A percentile compares a stretch with the other conserved stretches of the same genome.
Conservation (phyloP, 2,113 vertebrate species). For the Pipa parva region DNA sequence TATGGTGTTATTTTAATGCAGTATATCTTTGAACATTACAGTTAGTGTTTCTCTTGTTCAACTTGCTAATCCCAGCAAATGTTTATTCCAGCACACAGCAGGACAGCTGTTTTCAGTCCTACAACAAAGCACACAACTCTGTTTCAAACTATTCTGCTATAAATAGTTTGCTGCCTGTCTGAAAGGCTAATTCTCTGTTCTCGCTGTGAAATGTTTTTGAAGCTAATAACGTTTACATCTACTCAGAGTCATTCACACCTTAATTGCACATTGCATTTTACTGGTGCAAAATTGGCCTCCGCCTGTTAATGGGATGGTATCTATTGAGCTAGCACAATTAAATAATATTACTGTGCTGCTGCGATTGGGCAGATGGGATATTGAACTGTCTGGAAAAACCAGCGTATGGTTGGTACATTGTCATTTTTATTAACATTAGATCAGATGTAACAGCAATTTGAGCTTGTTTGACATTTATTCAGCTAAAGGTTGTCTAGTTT, state of each 20-base stretch:
- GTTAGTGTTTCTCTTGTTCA: conserved; percentile 23
- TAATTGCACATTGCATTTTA: conserved; percentile 21
- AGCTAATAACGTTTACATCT: conserved; percentile 26
- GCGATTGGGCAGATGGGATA: background rate
- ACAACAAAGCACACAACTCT: conserved; percentile 26
- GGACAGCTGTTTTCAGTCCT: conserved; percentile 27
- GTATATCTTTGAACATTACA: conserved; percentile 32
- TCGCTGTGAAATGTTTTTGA: conserved; percentile 17
- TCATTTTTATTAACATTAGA: too few species aligned
- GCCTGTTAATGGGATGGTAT: conserved; percentile 5
- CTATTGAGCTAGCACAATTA: conserved; percentile 6
- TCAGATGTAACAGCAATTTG: too few species aligned
- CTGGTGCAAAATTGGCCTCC: conserved; percentile 5
- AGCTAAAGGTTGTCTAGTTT: too few species aligned
- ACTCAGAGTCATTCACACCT: conserved; percentile 10
- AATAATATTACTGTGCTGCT: conserved; percentile 12
- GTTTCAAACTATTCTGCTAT: conserved; percentile 23
- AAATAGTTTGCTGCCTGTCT: conserved; percentile 25
- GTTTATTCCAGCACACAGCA: conserved; percentile 34
- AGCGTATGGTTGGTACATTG: too few species aligned
- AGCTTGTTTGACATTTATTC: too few species aligned
- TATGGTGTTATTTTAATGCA: conserved; percentile 24
- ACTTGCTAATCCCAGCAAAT: conserved; percentile 33
- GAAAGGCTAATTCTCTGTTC: conserved; percentile 9
- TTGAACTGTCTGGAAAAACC: background rate